Evolutionary conservation across 2,888 invertebrate species (phyloP).

Genomic region (Himalopsyche tibetana): DNA sequence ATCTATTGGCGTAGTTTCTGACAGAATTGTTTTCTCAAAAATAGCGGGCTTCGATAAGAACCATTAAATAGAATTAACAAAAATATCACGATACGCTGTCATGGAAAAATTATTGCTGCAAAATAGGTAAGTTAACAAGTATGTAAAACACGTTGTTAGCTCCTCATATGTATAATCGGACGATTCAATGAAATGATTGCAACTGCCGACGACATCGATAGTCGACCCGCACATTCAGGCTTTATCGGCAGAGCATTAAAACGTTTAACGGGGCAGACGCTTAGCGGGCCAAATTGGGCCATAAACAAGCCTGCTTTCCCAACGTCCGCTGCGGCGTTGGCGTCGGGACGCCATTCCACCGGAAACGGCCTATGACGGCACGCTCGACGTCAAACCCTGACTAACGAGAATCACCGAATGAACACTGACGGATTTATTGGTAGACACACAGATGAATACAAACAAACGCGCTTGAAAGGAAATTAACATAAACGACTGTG

Average conservation of each 20-base stretch:
- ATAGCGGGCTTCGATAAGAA: no score
- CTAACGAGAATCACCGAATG: slow-evolving; percentile 21
- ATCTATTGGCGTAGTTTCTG: no score
- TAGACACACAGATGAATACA: not conserved
- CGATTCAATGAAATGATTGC: slow-evolving; percentile 17
- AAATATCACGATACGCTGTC: no score
- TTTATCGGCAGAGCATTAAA: slow-evolving; percentile 57
- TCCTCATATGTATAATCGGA: not conserved
- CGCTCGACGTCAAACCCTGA: slow-evolving; percentile 34
- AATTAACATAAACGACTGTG: not conserved
- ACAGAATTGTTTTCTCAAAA: no score
- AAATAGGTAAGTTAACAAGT: not conserved
- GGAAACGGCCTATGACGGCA: slow-evolving; percentile 34
- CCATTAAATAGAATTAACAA: no score
- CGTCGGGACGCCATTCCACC: slow-evolving; percentile 15
- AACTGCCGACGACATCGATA: slow-evolving; percentile 14
- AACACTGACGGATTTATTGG: slow-evolving; percentile 25
- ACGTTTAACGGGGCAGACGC: slow-evolving; percentile 61
- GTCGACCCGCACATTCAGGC: slow-evolving; percentile 41
- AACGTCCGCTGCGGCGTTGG: slow-evolving; percentile 14
- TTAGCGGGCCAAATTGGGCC: slow-evolving; percentile 59
- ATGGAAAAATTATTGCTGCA: not conserved
- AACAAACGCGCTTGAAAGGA: not conserved
- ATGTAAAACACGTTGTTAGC: slow-evolving; percentile 13
- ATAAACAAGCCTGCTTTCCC: slow-evolving; percentile 59